Base-by-base conservation (phyloP, 1,140 invertebrate genomes). In the Ips nitidus region DNA sequence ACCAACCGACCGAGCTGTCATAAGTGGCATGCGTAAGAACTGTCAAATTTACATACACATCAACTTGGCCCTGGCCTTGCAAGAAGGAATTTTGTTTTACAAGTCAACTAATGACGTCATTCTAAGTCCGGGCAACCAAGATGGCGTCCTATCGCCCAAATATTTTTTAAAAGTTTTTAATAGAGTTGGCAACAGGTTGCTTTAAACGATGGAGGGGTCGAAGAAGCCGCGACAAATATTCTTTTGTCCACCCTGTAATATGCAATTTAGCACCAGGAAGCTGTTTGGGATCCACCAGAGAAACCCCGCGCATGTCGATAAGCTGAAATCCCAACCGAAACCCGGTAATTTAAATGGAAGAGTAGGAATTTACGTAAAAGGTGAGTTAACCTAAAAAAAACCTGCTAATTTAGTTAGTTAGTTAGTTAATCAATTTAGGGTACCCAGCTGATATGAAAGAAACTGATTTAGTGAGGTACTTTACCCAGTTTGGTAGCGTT, bases 51-150 rank as follows among this genome's bases (percentile, higher is more conserved):
- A 88, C 58, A 91, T 94, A 75, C 90, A 88, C 73, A 80, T 94
- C 41, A 78, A 94, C 79, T 77, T 90, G 37, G 62, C 75, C 2
- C 86, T 86, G 76, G 88, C 90, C 4, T 74, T 89, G 7, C 53
- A 76, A 69, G 86, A 88, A 75, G 86, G 86, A 4, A 75, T 92
- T 41, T 82, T 85, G 72, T 91, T 94, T 81, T 92, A 83, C 79
- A 83, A 85, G 66, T 93, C 91, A 4, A 83, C 85, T 53, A 94
- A 94, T 82, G 86, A 86, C 73, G 90, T 93, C 4, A 86, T 94
- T 74, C 80, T 94, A 8, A 88, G 86, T 64, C 78, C 85, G 50
- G 92, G 92, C 3, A 84, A 91, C 81, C 72, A 81, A 8, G 70
- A 83, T 69, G 92, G 92, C 41, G 79, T 83, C 68, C 83, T 94